Base-by-base conservation (phyloP, 64 coral and sea anemone genomes). In the Pocillopora damicornis region DNA sequence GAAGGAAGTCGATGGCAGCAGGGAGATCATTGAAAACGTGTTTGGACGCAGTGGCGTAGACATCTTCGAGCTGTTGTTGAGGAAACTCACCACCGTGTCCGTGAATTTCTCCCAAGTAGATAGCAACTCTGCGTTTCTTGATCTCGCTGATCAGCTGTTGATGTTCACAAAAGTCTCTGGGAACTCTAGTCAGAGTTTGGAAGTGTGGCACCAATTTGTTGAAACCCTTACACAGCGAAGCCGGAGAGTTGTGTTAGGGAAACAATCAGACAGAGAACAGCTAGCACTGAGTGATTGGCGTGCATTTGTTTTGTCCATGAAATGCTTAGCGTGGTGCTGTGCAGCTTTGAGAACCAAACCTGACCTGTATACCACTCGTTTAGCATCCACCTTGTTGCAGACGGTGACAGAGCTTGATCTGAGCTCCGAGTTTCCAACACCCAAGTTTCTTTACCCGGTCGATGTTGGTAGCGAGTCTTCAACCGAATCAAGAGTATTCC, bases 11-110 rank as follows among this genome's bases (percentile, higher is more conserved):
- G 78, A 90, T 66, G 22, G 66, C 72, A 63, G 34, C 13, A 23
- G 13, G 22, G 36, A 57, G 8, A 35, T 90, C 14, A 73, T 90
- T 22, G 45, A 23, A 1, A 18, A 64, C 13, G 38, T 81, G 74
- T 9, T 90, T 6, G 84, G 62, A 25, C 56, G 13, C 25, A 59
- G 35, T 23, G 58, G 73, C 25, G 25, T 59, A 36, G 73, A 90
- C 20, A 90, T 90, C 14, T 37, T 90, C 15, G 42, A 90, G 5
- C 80, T 90, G 14, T 16, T 90, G 15, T 35, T 83, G 6, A 84
- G 80, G 42, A 85, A 90, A 60, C 89, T 90, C 18, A 90, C 58
- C 60, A 45, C 79, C 10, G 8, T 36, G 18, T 5, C 81, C 25
- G 20, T 35, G 30, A 67, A 30, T 22, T 57, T 58, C 37, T 51